A percentile compares a stretch with the other conserved stretches of the same genome.
phyloP scores from a whole-genome alignment of 1,140 invertebrate genomes.

The Aphelinus certus region DNA sequence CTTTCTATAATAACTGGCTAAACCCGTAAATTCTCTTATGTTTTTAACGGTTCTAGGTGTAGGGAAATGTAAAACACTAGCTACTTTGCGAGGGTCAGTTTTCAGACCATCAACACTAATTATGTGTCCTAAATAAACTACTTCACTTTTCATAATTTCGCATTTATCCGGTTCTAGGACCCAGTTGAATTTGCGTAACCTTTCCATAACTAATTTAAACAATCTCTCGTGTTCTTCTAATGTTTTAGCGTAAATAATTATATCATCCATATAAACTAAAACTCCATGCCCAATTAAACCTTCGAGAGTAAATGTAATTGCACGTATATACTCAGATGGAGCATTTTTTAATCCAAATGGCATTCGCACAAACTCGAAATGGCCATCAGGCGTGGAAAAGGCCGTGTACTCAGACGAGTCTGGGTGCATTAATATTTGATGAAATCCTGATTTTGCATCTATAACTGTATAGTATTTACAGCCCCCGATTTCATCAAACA shows the following conservation, averaged over 20 bases:
- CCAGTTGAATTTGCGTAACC: neutral
- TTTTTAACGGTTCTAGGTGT: neutral
- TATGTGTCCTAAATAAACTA: slow-evolving; percentile 9
- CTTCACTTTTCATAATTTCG: slow-evolving; percentile 8
- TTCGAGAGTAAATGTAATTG: slow-evolving; percentile 55
- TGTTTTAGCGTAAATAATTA: slow-evolving; percentile 54
- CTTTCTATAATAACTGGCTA: slow-evolving; percentile 13
- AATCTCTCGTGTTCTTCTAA: slow-evolving; percentile 49
- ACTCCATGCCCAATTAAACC: slow-evolving; percentile 50
- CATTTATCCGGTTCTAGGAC: slow-evolving; percentile 13
- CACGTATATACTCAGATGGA: slow-evolving; percentile 53
- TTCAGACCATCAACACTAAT: neutral
- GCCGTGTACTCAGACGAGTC: slow-evolving; percentile 59
- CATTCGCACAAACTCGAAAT: slow-evolving; percentile 54
- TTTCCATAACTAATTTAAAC: neutral
- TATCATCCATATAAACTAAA: slow-evolving; percentile 62
- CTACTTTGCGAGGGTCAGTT: slow-evolving; percentile 5
- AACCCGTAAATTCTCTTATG: slow-evolving; percentile 18
- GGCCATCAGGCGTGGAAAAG: slow-evolving; percentile 52
- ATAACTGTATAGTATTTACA: slow-evolving; percentile 56
- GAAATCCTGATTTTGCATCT: slow-evolving; percentile 65
- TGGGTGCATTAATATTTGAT: slow-evolving; percentile 60
- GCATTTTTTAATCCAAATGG: slow-evolving; percentile 55
- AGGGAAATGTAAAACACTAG: neutral
- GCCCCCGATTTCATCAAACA: slow-evolving; percentile 52